These are phyloP conservation scores for Catharus minimus DNA, from an alignment of 2,113 vertebrate species.

Conservation along the genomic window DNA sequence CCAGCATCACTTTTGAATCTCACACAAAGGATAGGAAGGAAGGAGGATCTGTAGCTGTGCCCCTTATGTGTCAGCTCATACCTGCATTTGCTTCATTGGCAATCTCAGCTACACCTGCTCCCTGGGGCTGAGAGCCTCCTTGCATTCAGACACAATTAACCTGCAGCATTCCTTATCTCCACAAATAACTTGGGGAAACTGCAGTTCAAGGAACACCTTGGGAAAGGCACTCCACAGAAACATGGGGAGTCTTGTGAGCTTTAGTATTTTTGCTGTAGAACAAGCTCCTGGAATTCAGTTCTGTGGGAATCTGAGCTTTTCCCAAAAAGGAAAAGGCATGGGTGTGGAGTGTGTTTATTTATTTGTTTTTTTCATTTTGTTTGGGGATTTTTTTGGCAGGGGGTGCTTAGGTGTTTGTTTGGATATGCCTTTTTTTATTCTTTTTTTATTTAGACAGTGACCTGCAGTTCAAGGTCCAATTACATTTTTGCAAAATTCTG, in stretches of 20 bases:
- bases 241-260: neutral
- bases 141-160: neutral
- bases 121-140: neutral
- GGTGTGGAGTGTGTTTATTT: no score
- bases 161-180: neutral
- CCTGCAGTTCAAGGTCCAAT: neutral
- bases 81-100: neutral
- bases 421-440: neutral
- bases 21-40: neutral
- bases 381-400: neutral
- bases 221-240: neutral
- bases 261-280: neutral
- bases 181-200: neutral
- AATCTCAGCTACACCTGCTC: neutral
- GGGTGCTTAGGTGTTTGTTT: neutral
- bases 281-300: neutral
- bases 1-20: neutral
- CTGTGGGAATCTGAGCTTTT: neutral
- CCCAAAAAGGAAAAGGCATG: neutral
- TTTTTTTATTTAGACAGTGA: neutral
- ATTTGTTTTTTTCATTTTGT: neutral
- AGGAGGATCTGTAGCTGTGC: neutral
- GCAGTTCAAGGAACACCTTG: neutral
- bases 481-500: neutral
- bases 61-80: neutral